These are phyloP conservation scores for Arvicanthis niloticus DNA, from an alignment of 2,113 vertebrate species.

Conservation along the genomic window DNA sequence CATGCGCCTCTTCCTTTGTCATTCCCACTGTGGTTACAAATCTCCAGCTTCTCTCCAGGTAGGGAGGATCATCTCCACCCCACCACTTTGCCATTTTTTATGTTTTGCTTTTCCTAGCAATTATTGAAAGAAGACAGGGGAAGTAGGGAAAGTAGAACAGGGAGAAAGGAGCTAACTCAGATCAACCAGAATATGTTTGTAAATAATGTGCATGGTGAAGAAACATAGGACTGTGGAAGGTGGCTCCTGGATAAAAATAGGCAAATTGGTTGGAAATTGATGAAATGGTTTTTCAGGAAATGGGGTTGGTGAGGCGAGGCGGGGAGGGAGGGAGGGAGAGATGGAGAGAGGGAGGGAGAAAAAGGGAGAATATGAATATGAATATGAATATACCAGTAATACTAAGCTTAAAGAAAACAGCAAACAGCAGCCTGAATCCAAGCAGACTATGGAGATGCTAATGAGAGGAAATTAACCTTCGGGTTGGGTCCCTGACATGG, in stretches of 20 bases:
- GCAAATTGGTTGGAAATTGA: background rate
- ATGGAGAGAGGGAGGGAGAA: background rate
- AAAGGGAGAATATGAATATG: background rate
- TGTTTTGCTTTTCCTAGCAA: conserved; percentile 84
- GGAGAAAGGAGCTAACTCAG: conserved; percentile 65
- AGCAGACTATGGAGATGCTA: conserved; percentile 89
- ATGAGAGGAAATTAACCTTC: conserved; percentile 91
- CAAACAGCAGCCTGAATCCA: conserved; percentile 20
- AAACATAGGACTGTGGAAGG: background rate
- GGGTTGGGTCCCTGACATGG: conserved; percentile 87
- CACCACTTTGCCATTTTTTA: conserved; percentile 88
- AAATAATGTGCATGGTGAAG: conserved; percentile 1
- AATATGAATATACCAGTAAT: background rate
- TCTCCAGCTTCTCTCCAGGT: conserved; percentile 88
- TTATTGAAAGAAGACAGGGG: conserved; percentile 78
- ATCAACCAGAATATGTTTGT: conserved; percentile 71
- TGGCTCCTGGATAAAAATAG: background rate
- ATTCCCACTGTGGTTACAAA: conserved; percentile 89
- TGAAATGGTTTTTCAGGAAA: background rate
- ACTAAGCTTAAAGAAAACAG: background rate
- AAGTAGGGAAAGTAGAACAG: conserved; percentile 35
- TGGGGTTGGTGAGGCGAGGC: background rate
- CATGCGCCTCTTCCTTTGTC: conserved; percentile 88
- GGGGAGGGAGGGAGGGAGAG: background rate
- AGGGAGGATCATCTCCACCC: conserved; percentile 71